Base-by-base conservation (phyloP, 2,888 invertebrate genomes). In the Hydrotaea diabolus region DNA sequence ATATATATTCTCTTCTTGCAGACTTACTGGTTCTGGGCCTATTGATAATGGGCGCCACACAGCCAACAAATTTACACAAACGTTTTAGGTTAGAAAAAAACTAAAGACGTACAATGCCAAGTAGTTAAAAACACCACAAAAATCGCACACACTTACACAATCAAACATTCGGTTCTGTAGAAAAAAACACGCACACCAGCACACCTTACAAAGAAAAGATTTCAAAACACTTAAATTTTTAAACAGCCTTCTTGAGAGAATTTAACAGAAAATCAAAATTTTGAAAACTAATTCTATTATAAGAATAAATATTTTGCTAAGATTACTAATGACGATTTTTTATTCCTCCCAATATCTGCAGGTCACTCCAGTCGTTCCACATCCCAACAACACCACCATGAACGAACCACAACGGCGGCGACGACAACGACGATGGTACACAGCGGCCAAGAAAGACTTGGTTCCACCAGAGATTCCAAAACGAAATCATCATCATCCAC, bases 311-410 rank as follows among this genome's bases (percentile, higher is more conserved):
- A 46, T 26, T 46, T 17, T 55, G 15, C 21, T 17, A 39, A 23
- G n/a, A n/a, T n/a, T n/a, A 53, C 31, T 69, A 77, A 64, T 26
- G 19, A n/a, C 5, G 43, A 49, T 17, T 62, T 55, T 2, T 66
- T n/a, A 66, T 69, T 62, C 59, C 11, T 73, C 39, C 13, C n/a
- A 23, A 9, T 26, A 9, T 71, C 15, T 2, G 17, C 55, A 92
- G 92, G 90, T 90, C 90, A 90, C 89, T 89, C 92, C 88, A 91
- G 89, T 89, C 91, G 89, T 88, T 90, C 90, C 85, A 90, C 88
- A 83, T 88, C 78, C 81, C 86, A 79, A 80, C 87, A 79, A 80
- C 87, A 79, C 85, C 87, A 75, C 72, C 82, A 86, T 82, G 84
- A 86, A 75, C 76, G 82, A 21, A 46, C 57, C 79, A 73, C 39